phyloP scores from a whole-genome alignment of 2,797 vertebrate species.

The Melanogrammus aeglefinus region DNA sequence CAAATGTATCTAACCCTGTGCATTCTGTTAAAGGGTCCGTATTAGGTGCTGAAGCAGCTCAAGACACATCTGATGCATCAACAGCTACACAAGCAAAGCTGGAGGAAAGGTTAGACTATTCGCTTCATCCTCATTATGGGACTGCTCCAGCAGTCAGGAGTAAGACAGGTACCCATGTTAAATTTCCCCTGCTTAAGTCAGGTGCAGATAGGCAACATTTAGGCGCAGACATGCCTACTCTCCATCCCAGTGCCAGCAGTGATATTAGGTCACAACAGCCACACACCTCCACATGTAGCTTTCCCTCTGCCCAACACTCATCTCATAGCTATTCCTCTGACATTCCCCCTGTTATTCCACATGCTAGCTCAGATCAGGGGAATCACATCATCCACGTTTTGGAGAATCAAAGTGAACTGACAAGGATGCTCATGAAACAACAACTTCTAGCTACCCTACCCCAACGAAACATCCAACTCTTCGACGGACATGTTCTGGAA shows the following conservation, averaged over 20 bases:
- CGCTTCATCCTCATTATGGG: not conserved
- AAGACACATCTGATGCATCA: not conserved
- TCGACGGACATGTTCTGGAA: no score
- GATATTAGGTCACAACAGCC: not conserved
- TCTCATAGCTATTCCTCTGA: not conserved
- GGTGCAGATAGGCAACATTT: no score
- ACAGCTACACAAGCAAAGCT: not conserved
- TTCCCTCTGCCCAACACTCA: not conserved
- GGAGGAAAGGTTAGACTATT: not conserved
- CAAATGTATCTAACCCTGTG: not conserved
- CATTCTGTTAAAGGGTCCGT: no score
- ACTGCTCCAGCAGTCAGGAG: not conserved
- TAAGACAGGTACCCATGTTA: not conserved
- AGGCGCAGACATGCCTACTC: not conserved
- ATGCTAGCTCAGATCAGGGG: not conserved
- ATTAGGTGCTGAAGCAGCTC: not conserved
- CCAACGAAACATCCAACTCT: no score
- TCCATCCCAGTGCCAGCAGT: not conserved
- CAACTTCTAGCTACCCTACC: no score
- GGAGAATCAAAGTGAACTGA: not conserved
- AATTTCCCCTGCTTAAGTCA: not conserved
- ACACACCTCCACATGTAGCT: not conserved
- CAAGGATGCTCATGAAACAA: no score
- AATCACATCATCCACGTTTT: not conserved
- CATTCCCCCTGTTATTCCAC: not conserved